A percentile compares a stretch with the other conserved stretches of the same genome.
These are phyloP conservation scores for Heliothis subflexa DNA, from an alignment of 1,140 invertebrate genomes.

Conservation along the genomic window DNA sequence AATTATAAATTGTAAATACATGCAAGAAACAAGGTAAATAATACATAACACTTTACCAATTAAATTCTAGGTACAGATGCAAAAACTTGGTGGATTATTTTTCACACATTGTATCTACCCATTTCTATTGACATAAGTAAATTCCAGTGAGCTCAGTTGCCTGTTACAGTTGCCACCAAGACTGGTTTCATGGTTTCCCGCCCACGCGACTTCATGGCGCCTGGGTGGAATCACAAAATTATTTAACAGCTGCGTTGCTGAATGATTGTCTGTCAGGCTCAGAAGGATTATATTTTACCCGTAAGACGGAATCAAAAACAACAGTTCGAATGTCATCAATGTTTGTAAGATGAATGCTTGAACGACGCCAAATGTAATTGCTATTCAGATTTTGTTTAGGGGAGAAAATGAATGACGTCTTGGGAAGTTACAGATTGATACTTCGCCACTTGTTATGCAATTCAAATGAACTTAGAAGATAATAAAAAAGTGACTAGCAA, in stretches of 20 bases:
- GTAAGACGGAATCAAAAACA: background rate
- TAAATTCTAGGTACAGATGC: slow-evolving; percentile 23
- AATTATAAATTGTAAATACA: slow-evolving; percentile 18
- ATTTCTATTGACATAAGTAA: slow-evolving; percentile 19
- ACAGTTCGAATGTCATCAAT: background rate
- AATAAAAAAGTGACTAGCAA: too few relatives aligned
- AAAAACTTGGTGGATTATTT: background rate
- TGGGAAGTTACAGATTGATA: too few relatives aligned
- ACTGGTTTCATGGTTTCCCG: slow-evolving; percentile 85
- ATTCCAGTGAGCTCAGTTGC: slow-evolving; percentile 22
- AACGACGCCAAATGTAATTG: too few relatives aligned
- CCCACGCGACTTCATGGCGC: slow-evolving; percentile 83
- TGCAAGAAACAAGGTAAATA: slow-evolving; percentile 29
- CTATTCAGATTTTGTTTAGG: too few relatives aligned
- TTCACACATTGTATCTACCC: background rate
- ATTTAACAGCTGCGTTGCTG: slow-evolving; percentile 63
- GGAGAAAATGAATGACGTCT: too few relatives aligned
- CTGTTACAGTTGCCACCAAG: slow-evolving; percentile 69
- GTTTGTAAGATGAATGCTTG: too few relatives aligned
- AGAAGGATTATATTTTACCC: background rate
- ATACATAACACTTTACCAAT: slow-evolving; percentile 12
- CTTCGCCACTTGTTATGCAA: too few relatives aligned
- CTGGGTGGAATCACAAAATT: slow-evolving; percentile 67
- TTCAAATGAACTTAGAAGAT: too few relatives aligned
- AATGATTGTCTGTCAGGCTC: slow-evolving; percentile 35